Conservation (phyloP, 1,140 invertebrate species). For the Papilio polyxenes region DNA sequence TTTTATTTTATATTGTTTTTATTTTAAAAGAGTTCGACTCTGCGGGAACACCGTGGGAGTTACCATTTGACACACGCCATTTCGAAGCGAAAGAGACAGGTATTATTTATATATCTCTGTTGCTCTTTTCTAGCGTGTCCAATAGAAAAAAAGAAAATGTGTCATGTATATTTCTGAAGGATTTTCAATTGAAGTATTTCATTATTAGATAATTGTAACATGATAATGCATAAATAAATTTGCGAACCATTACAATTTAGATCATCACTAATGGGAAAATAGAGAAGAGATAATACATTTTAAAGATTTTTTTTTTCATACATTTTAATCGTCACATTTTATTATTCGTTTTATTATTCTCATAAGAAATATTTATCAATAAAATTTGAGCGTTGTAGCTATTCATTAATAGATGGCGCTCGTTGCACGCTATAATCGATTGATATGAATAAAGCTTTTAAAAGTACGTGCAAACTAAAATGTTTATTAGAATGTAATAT, state of each 20-base stretch:
- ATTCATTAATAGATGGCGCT: slow-evolving; percentile 53
- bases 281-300: no score
- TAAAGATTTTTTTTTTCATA: background rate
- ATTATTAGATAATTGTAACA: slow-evolving; percentile 13
- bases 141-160: slow-evolving; percentile 11
- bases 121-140: slow-evolving; percentile 28
- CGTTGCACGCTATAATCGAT: slow-evolving; percentile 1
- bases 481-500: background rate
- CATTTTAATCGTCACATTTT: background rate
- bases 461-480: no score
- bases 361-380: background rate
- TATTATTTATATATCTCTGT: slow-evolving; percentile 43
- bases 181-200: background rate
- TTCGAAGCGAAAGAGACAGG: slow-evolving; percentile 49
- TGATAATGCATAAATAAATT: background rate
- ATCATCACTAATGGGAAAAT: no score
- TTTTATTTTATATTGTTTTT: background rate
- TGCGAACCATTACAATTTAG: background rate
- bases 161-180: background rate
- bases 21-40: slow-evolving; percentile 45
- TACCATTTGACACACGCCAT: slow-evolving; percentile 70
- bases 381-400: slow-evolving; percentile 25
- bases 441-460: background rate
- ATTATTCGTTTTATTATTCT: background rate
- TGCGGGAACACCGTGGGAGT: slow-evolving; percentile 61